Conservation (phyloP, 2,113 vertebrate species). For the Cranoglanis bouderius region DNA sequence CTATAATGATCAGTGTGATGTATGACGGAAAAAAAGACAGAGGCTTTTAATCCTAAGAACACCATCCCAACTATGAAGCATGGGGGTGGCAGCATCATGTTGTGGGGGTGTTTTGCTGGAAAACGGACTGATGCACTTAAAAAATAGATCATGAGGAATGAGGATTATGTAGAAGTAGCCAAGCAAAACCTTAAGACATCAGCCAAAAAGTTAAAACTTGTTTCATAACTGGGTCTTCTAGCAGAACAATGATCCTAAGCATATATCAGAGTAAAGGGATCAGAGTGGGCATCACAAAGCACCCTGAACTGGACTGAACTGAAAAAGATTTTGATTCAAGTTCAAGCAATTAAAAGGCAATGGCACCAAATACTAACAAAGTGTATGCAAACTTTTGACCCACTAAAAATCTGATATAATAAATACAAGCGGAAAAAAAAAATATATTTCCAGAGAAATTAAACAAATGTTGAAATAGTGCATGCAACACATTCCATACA, state of each 20-base stretch:
- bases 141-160: neutral
- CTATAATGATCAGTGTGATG: neutral
- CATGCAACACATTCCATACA: constrained; percentile 26
- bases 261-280: neutral
- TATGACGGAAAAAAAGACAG: neutral
- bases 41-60: neutral
- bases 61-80: neutral
- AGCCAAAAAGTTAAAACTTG: neutral
- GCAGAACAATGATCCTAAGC: neutral
- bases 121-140: neutral
- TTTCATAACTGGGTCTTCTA: neutral
- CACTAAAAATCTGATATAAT: neutral
- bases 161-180: neutral
- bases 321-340: neutral
- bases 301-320: neutral
- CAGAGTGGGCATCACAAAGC: neutral
- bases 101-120: neutral
- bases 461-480: neutral
- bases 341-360: neutral
- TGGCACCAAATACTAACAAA: neutral
- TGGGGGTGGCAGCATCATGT: neutral
- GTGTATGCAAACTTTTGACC: neutral
- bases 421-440: neutral
- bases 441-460: no score
- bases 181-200: neutral